A percentile compares a stretch with the other conserved stretches of the same genome.
Conservation (phyloP, 1,140 invertebrate genomes). For the Chlorops oryzae region DNA sequence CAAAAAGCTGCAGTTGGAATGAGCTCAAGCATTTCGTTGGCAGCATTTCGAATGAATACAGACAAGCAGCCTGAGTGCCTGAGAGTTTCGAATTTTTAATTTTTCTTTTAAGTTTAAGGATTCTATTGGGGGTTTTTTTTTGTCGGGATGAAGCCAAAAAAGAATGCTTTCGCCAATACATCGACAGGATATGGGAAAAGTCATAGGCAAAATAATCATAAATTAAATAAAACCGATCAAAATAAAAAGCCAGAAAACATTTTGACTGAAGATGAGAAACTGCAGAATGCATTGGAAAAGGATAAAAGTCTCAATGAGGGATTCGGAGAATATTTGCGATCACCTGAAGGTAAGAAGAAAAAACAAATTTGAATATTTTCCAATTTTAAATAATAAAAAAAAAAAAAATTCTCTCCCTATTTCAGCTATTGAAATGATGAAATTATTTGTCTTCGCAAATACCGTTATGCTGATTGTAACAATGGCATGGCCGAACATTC, state of each 20-base stretch:
- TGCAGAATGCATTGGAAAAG: slow-evolving; percentile 22
- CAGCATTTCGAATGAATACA: too few species aligned
- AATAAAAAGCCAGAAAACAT: background rate
- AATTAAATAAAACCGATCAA: background rate
- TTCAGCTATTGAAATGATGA: slow-evolving; percentile 45
- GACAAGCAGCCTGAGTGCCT: too few species aligned
- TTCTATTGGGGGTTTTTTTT: too few species aligned
- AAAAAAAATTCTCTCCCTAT: slow-evolving; percentile 5
- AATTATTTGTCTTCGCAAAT: slow-evolving; percentile 44
- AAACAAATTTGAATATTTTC: background rate
- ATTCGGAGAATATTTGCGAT: slow-evolving; percentile 42
- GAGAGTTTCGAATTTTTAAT: too few species aligned
- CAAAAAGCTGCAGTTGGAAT: too few species aligned
- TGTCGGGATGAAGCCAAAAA: slow-evolving; percentile 40
- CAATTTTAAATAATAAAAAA: background rate
- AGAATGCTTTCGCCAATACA: slow-evolving; percentile 37
- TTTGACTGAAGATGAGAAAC: slow-evolving; percentile 21
- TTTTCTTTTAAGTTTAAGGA: too few species aligned
- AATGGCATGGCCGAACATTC: slow-evolving; percentile 43
- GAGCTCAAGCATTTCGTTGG: too few species aligned
- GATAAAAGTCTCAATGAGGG: slow-evolving; percentile 43
- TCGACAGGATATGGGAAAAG: slow-evolving; percentile 39
- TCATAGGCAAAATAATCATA: slow-evolving; percentile 27
- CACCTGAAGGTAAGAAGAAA: slow-evolving; percentile 35
- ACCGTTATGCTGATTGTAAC: slow-evolving; percentile 42